Evolutionary conservation across 2,888 invertebrate genomes (phyloP), one percentile per base, ranked within the genome.

Genomic region (Nomada ferruginata): DNA sequence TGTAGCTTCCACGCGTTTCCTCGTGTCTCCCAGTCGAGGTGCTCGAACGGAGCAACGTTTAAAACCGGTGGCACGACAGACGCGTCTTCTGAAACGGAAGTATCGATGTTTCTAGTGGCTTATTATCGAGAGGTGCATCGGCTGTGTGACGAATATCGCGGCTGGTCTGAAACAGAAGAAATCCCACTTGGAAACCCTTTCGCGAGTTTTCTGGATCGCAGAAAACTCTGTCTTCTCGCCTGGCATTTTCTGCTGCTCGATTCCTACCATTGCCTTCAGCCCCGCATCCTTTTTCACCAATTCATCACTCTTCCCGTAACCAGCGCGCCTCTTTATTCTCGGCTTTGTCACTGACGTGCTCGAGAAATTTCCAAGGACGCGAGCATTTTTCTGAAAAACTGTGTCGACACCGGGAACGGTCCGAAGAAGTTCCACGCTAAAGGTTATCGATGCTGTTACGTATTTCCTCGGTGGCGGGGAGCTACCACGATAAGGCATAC

Each of bases 391-490:
- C 36, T 55, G 61, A 61, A 79, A 81, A 86, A 74, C 65, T 55
- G 55, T 68, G 66, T 36, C 68, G 63, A 23, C 10, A 52, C 42
- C 69, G 13, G 23, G 23, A 70, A 53, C 53, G 60, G 1, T 23
- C 15, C 69, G 20, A 29, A 72, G 63, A 75, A 60, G 59, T 71
- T 71, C 72, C 69, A 42, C 60, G 50, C 75, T 66, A 86, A 71
- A 82, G 86, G 84, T 87, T 87, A 85, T 87, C 87, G 66, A 72
- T 11, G 55, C 23, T 60, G 83, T 83, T 85, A 73, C 70, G 77
- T 57, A 26, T 64, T 60, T 36, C 59, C 29, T 53, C 26, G 42
- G 63, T 26, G 60, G 53, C 53, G 69, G 64, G 61, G 29, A 70
- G 57, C 47, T 13, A 26, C 47, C 47, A 52, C 64, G 87, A 87